Evolutionary conservation across 1,140 invertebrate species (phyloP), one percentile per base, ranked within the genome.

Genomic region (Lepidotrigona ventralis): DNA sequence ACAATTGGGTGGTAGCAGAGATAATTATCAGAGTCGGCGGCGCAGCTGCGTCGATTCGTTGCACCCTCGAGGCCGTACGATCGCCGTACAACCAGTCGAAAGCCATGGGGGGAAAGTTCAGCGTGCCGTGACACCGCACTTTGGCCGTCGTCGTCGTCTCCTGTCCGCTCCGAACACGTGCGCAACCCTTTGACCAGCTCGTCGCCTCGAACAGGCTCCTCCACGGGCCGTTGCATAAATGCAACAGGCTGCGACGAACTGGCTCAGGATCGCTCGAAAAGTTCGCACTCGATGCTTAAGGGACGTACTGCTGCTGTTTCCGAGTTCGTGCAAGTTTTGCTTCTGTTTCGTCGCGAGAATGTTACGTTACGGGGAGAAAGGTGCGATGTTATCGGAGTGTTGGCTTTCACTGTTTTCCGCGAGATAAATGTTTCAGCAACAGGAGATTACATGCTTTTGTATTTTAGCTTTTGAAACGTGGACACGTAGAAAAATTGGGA

Each of bases 1-100:
- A 89, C 87, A 89, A 89, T 89, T 77, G 86, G 84, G 84, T 86
- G 76, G 87, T 85, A 69, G 86, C 66, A 51, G 75, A 88, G 87
- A 89, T 89, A 89, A 89, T 88, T 89, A 89, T 89, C 87, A 63
- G 75, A 64, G 72, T 79, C 64, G 75, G n/a, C 71, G 64, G 78
- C 15, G 87, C 88, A 88, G 88, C 88, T 88, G 87, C 88, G 39
- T 51, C 81, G 81, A 83, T 86, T 80, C 53, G 84, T 84, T 83
- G 76, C 68, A 88, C 85, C 88, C 87, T 86, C 81, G n/a, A 69
- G 87, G 79, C 63, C 73, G 84, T 19, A 51, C 66, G 23, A 63
- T 76, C 56, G 9, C 29, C 17, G 56, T 15, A 23, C n/a, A 64
- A 33, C 39, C 39, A 68, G 73, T 69, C 81, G 33, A 71, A 39